Evolutionary conservation across 2,113 vertebrate species (phyloP).

Genomic region (Dipodomys ordii): DNA sequence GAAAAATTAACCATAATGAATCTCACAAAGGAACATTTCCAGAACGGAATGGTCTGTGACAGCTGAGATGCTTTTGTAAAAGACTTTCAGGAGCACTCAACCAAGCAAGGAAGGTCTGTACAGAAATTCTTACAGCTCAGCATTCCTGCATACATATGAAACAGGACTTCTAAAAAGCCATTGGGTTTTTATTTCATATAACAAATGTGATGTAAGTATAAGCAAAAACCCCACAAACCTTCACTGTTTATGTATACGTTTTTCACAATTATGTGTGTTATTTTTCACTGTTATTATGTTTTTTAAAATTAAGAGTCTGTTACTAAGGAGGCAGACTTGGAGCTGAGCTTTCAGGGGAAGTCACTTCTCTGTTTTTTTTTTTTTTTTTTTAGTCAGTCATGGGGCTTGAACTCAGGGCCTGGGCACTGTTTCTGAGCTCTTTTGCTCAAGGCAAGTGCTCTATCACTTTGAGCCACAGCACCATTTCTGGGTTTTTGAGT

Average conservation of each 20-base stretch:
- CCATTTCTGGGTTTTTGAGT: too few relatives aligned
- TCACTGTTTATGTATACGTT: conserved; percentile 21
- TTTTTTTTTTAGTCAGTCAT: too few relatives aligned
- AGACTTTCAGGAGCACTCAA: neutral
- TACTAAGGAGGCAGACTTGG: neutral
- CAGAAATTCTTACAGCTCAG: neutral
- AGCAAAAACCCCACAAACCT: neutral
- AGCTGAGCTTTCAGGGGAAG: neutral
- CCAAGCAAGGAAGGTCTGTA: too few relatives aligned
- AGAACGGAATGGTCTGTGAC: neutral
- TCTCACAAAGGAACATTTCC: conserved; percentile 38
- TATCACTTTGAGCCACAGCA: too few relatives aligned
- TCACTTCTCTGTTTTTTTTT: neutral
- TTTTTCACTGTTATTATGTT: too few relatives aligned
- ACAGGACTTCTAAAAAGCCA: neutral
- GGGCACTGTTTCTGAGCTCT: too few relatives aligned
- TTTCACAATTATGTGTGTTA: neutral
- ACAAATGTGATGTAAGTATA: conserved; percentile 28
- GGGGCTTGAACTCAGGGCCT: too few relatives aligned
- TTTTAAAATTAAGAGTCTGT: conserved; percentile 6
- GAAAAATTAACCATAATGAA: conserved; percentile 40
- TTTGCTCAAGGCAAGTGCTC: too few relatives aligned
- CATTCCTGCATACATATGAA: neutral
- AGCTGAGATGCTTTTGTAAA: neutral
- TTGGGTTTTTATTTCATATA: neutral